phyloP scores from a whole-genome alignment of 2,888 invertebrate genomes.

The Macrophya alboannulata region DNA sequence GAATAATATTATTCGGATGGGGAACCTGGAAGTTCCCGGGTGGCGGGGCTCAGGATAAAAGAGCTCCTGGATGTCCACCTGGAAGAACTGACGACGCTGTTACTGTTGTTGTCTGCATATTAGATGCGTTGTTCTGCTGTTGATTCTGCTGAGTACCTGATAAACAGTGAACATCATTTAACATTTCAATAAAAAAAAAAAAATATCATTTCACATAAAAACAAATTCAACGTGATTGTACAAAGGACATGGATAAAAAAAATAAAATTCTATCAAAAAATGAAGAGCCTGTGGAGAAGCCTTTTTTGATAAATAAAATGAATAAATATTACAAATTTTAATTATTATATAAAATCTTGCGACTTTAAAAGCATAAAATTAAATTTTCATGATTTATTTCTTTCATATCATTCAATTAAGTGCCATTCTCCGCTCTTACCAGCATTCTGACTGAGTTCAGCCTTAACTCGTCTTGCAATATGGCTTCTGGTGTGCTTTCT shows the following conservation, averaged over 20 bases:
- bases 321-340: background rate
- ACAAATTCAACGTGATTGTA: background rate
- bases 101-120: slow-evolving; percentile 75
- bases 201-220: background rate
- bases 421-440: slow-evolving; percentile 68
- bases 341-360: background rate
- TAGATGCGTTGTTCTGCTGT: slow-evolving; percentile 77
- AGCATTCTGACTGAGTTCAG: slow-evolving; percentile 89
- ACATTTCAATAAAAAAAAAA: background rate
- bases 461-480: slow-evolving; percentile 92
- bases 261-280: background rate
- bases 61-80: slow-evolving; percentile 77
- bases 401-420: background rate
- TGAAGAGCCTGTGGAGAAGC: background rate
- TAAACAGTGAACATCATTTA: slow-evolving; percentile 47
- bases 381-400: too few species aligned
- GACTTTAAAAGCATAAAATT: too few species aligned
- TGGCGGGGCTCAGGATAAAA: slow-evolving; percentile 80
- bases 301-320: background rate
- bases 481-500: slow-evolving; percentile 93
- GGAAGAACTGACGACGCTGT: slow-evolving; percentile 76
- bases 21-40: slow-evolving; percentile 80
- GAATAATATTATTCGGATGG: slow-evolving; percentile 78
- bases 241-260: too few species aligned
- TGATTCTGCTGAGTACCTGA: slow-evolving; percentile 76